These are phyloP conservation scores for Ginglymostoma cirratum DNA, from an alignment of 2,113 vertebrate genomes.

Conservation along the genomic window DNA sequence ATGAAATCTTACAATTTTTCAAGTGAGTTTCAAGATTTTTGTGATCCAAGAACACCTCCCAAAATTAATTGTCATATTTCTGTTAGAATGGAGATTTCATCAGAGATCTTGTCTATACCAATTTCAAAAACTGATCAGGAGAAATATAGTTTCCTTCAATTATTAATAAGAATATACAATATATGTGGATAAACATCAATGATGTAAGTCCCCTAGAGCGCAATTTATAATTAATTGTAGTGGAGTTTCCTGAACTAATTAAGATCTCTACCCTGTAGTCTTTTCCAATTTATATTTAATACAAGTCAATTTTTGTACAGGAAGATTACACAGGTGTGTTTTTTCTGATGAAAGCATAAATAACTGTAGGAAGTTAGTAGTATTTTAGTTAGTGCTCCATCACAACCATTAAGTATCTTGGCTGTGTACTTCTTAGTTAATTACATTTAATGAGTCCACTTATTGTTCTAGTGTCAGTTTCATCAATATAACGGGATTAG, in stretches of 20 bases:
- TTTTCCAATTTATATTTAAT: not conserved
- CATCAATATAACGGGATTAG: not conserved
- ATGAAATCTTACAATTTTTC: not conserved
- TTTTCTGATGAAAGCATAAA: not conserved
- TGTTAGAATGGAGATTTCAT: not conserved
- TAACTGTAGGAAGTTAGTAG: not conserved
- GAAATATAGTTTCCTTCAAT: not conserved
- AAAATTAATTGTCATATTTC: not conserved
- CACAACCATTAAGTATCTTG: not conserved
- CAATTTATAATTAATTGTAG: not conserved
- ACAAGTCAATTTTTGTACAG: not conserved
- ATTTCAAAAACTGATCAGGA: not conserved
- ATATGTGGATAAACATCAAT: slow-evolving; percentile 8
- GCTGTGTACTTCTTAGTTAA: not conserved
- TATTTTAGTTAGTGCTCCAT: not conserved
- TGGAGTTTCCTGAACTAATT: not conserved
- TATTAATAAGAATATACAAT: not conserved
- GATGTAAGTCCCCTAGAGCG: not conserved
- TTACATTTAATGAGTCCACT: not conserved
- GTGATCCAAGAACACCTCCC: not conserved
- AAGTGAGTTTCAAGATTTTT: not conserved
- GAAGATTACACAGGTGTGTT: not conserved
- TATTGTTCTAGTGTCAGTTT: not conserved
- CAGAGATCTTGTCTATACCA: not conserved
- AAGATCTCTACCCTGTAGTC: not conserved